Conservation (phyloP, 35 echinoderm and acorn worm species). For the Holothuria glaberrima region DNA sequence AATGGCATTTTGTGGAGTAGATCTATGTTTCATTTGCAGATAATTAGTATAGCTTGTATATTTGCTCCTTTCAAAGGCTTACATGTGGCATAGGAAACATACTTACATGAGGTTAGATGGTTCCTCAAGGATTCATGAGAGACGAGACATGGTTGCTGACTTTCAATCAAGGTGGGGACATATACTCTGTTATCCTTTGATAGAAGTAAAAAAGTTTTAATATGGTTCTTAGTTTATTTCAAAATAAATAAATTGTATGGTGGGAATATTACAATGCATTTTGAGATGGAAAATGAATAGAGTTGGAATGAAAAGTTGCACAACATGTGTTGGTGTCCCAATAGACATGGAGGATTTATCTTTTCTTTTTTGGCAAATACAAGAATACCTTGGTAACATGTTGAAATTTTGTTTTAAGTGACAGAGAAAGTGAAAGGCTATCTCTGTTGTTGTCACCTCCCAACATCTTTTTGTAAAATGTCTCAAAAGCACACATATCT, state of each 20-base stretch:
- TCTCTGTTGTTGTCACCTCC: too few species aligned
- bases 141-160: conserved; percentile 96
- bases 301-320: too few species aligned
- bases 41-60: neutral
- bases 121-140: conserved; percentile 90
- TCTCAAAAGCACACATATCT: too few species aligned
- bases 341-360: too few species aligned
- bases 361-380: too few species aligned
- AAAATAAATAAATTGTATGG: neutral
- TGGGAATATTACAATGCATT: neutral
- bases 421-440: too few species aligned
- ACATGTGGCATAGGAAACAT: conserved; percentile 98
- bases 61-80: conserved; percentile 60
- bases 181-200: neutral
- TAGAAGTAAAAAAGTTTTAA: neutral
- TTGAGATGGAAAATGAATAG: neutral
- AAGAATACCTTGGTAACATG: too few species aligned
- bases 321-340: too few species aligned
- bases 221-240: neutral
- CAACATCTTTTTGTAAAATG: too few species aligned
- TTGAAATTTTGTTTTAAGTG: too few species aligned
- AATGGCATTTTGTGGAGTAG: too few species aligned
- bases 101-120: conserved; percentile 99
- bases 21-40: too few species aligned
- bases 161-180: conserved; percentile 84